Conservation (phyloP, 2,113 vertebrate genomes). For the Gymnogyps californianus region DNA sequence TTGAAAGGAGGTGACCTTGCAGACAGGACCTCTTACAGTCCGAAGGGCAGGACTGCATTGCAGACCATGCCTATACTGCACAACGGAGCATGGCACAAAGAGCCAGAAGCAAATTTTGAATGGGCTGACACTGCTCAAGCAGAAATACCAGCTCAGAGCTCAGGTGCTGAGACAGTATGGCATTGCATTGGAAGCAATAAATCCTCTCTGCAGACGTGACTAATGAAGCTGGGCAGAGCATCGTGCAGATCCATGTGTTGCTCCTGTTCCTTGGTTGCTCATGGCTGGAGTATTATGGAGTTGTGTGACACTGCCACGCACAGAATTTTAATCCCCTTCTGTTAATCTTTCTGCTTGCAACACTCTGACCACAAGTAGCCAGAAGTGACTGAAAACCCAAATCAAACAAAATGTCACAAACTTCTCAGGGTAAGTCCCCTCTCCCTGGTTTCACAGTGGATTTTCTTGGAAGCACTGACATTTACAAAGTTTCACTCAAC, state of each 20-base stretch:
- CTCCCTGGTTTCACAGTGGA: neutral
- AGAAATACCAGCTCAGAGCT: neutral
- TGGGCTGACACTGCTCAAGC: neutral
- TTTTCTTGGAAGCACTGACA: neutral
- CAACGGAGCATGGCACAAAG: neutral
- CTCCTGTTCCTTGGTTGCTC: neutral
- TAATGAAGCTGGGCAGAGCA: neutral
- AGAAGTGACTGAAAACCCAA: neutral
- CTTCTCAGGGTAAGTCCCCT: neutral
- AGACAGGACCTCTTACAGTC: neutral
- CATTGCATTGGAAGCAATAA: neutral
- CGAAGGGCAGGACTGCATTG: neutral
- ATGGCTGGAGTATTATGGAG: neutral
- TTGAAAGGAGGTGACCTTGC: neutral
- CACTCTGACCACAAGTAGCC: neutral
- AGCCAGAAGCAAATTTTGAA: neutral
- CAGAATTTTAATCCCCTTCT: neutral
- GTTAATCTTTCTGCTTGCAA: neutral
- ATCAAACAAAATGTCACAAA: neutral
- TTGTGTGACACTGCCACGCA: neutral
- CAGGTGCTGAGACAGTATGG: neutral
- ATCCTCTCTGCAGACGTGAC: neutral
- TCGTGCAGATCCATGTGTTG: neutral
- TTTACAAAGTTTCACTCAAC: neutral
- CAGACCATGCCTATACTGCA: neutral